Evolutionary conservation across 2,888 invertebrate genomes (phyloP).

Genomic region (Cerceris ruficornis): DNA sequence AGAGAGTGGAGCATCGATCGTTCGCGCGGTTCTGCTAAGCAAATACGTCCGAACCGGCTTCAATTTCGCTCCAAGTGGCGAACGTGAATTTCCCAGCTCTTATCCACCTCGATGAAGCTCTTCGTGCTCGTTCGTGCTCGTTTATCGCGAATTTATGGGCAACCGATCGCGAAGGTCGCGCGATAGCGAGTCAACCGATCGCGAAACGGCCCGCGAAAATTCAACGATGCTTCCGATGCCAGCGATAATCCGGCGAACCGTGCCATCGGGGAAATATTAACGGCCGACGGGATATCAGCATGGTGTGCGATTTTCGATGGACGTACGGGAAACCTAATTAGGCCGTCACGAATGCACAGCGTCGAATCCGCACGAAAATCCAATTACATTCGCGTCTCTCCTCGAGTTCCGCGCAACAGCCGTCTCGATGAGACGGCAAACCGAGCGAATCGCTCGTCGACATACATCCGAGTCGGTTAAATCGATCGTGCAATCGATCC

Average conservation of each 20-base stretch:
- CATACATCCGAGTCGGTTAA: constrained; percentile 42
- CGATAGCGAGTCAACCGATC: background rate
- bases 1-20: no score
- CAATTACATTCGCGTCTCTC: constrained; percentile 63
- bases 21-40: no score
- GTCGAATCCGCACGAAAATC: constrained; percentile 62
- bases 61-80: no score
- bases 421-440: constrained; percentile 59
- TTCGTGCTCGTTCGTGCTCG: no score
- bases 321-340: constrained; percentile 73
- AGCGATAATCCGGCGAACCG: constrained; percentile 21
- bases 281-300: constrained; percentile 45
- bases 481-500: constrained; percentile 43
- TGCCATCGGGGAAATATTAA: constrained; percentile 39
- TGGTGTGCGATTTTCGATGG: constrained; percentile 61
- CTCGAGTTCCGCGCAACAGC: constrained; percentile 36
- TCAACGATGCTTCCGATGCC: background rate
- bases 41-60: no score
- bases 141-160: background rate
- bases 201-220: background rate
- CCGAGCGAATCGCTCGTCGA: constrained; percentile 47
- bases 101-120: no score
- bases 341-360: constrained; percentile 56
- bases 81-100: no score
- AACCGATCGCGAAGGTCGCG: background rate